Conservation (phyloP, 30 jellyfish, hydroid and myxozoan genomes). For the Hydractinia echinata region DNA sequence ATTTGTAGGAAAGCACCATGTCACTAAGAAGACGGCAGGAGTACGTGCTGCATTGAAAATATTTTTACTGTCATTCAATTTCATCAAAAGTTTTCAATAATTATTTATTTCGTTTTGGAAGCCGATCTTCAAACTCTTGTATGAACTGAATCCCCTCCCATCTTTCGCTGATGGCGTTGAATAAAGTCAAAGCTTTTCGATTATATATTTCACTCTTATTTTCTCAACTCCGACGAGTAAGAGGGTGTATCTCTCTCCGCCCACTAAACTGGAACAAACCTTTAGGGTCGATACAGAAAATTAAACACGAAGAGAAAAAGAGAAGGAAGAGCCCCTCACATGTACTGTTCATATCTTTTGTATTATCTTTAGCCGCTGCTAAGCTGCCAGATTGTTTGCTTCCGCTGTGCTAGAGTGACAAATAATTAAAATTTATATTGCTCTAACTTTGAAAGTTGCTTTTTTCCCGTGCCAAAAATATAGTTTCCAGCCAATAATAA, state of each 20-base stretch:
- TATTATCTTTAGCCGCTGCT: slow-evolving; percentile 87
- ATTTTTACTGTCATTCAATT: slow-evolving; percentile 83
- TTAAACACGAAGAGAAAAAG: not conserved
- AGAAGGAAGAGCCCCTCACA: not conserved
- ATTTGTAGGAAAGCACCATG: slow-evolving; percentile 70
- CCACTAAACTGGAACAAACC: slow-evolving; percentile 24
- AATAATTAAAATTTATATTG: too few species aligned
- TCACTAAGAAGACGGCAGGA: slow-evolving; percentile 92
- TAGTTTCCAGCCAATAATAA: too few species aligned
- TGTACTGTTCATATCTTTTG: slow-evolving; percentile 78
- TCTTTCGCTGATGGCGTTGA: slow-evolving; percentile 89
- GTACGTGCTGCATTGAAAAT: slow-evolving; percentile 98
- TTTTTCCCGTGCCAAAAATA: too few species aligned
- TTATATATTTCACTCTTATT: slow-evolving; percentile 57
- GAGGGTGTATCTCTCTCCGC: slow-evolving; percentile 99
- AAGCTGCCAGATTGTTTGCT: slow-evolving; percentile 97
- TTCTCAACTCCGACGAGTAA: slow-evolving; percentile 70
- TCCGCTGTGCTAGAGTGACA: slow-evolving; percentile 83
- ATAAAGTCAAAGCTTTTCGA: slow-evolving; percentile 70
- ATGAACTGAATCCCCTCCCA: slow-evolving; percentile 95
- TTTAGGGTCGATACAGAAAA: too few species aligned
- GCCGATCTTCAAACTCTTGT: slow-evolving; percentile 72
- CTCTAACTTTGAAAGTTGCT: too few species aligned
- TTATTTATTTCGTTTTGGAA: slow-evolving; percentile 50
- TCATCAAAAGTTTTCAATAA: slow-evolving; percentile 67